Evolutionary conservation across 2,797 vertebrate species (phyloP).

Genomic region (Chaenodraco wilsoni): DNA sequence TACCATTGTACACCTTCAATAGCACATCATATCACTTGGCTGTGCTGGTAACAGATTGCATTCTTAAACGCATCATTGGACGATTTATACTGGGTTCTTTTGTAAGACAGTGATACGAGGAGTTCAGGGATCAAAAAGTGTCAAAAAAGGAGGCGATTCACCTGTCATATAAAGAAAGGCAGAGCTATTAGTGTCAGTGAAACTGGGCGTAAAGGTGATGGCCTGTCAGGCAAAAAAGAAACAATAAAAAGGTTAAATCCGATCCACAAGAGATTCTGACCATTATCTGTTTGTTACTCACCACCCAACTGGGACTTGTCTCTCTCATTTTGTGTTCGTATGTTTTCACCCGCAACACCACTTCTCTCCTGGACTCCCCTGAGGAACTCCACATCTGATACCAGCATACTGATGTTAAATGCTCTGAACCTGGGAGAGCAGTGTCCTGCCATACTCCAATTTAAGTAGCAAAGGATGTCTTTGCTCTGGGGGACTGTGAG

Average conservation of each 20-base stretch:
- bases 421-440: slow-evolving; percentile 25
- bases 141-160: slow-evolving; percentile 7
- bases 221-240: slow-evolving; percentile 3
- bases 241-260: slow-evolving; percentile 16
- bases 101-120: slow-evolving; percentile 4
- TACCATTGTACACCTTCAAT: slow-evolving; percentile 42
- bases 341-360: slow-evolving; percentile 42
- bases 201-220: slow-evolving; percentile 6
- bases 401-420: slow-evolving; percentile 51
- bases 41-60: slow-evolving; percentile 7
- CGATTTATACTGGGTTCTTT: neutral
- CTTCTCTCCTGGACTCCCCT: slow-evolving; percentile 30
- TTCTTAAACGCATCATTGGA: slow-evolving; percentile 7
- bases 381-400: slow-evolving; percentile 47
- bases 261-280: slow-evolving; percentile 15
- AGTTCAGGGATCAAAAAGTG: slow-evolving; percentile 7
- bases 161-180: neutral
- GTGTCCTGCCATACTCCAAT: slow-evolving; percentile 38
- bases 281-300: slow-evolving; percentile 16
- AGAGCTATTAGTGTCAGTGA: neutral
- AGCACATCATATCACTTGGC: slow-evolving; percentile 30
- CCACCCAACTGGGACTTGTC: slow-evolving; percentile 34
- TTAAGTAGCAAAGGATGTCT: slow-evolving; percentile 37
- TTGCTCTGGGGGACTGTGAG: slow-evolving; percentile 42
- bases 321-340: slow-evolving; percentile 3